Conservation (phyloP, 2,888 invertebrate species). For the Liodrosophila aerea region DNA sequence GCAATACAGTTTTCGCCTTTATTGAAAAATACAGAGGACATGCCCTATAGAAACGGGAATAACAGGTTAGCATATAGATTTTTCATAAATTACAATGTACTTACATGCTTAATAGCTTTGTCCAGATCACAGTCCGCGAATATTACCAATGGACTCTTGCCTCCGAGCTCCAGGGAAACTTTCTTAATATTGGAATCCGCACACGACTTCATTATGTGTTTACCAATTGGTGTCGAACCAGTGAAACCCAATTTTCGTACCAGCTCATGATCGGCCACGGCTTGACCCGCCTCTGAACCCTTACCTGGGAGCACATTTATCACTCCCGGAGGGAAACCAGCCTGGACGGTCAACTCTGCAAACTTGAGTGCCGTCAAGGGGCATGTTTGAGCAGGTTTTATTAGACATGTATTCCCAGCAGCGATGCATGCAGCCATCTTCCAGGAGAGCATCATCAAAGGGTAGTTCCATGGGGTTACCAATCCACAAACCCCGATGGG, state of each 20-base stretch:
- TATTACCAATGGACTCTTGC: conserved; percentile 97
- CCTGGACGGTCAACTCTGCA: conserved; percentile 93
- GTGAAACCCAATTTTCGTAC: conserved; percentile 97
- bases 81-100: conserved; percentile 68
- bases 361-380: conserved; percentile 97
- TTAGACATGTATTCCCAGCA: conserved; percentile 97
- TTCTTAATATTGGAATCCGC: conserved; percentile 96
- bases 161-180: conserved; percentile 96
- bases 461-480: conserved; percentile 99
- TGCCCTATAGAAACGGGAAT: conserved; percentile 85
- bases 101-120: conserved; percentile 93
- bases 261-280: conserved; percentile 91
- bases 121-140: conserved; percentile 97
- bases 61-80: background rate
- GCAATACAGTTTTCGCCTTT: conserved; percentile 99
- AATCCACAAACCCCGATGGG: conserved; percentile 96
- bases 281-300: conserved; percentile 91
- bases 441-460: conserved; percentile 99
- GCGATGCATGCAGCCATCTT: conserved; percentile 99
- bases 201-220: conserved; percentile 94
- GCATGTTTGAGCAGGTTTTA: conserved; percentile 96
- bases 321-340: conserved; percentile 97
- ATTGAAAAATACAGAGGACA: conserved; percentile 98
- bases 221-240: conserved; percentile 95
- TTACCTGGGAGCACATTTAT: conserved; percentile 95